A percentile compares a stretch with the other conserved stretches of the same genome.
Evolutionary conservation across 2,797 vertebrate species (phyloP).

Genomic region (Tokudaia tokunoshimensis): DNA sequence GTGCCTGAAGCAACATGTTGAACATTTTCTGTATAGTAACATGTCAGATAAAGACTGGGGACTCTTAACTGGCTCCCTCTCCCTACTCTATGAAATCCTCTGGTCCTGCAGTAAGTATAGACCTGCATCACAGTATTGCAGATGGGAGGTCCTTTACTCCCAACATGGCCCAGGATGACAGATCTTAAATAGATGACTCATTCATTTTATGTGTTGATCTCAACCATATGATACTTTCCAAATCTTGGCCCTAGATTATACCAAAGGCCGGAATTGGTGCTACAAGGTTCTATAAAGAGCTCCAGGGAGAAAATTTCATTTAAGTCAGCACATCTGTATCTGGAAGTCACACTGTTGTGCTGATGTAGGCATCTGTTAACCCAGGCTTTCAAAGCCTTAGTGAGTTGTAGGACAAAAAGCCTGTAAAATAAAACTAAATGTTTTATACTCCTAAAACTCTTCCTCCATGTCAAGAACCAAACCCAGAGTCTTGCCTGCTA

Average conservation of each 20-base stretch:
- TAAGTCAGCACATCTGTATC: background rate
- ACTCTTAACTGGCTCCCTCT: background rate
- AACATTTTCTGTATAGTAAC: background rate
- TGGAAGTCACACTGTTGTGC: background rate
- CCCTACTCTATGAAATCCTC: background rate
- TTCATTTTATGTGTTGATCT: background rate
- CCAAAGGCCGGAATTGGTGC: background rate
- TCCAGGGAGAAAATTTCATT: background rate
- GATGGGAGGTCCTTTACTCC: background rate
- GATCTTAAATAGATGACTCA: background rate
- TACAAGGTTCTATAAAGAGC: background rate
- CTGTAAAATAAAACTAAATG: background rate
- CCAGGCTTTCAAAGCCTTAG: background rate
- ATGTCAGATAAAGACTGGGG: background rate
- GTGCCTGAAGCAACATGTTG: background rate
- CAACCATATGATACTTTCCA: background rate
- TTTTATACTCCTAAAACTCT: background rate
- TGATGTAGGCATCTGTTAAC: background rate
- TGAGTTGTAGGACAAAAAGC: background rate
- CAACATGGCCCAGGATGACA: background rate
- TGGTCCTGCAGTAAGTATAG: background rate
- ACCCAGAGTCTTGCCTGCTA: background rate
- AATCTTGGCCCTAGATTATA: background rate
- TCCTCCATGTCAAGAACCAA: background rate
- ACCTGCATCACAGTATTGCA: background rate